Evolutionary conservation across 2,797 vertebrate species (phyloP).

Genomic region (Esox lucius): DNA sequence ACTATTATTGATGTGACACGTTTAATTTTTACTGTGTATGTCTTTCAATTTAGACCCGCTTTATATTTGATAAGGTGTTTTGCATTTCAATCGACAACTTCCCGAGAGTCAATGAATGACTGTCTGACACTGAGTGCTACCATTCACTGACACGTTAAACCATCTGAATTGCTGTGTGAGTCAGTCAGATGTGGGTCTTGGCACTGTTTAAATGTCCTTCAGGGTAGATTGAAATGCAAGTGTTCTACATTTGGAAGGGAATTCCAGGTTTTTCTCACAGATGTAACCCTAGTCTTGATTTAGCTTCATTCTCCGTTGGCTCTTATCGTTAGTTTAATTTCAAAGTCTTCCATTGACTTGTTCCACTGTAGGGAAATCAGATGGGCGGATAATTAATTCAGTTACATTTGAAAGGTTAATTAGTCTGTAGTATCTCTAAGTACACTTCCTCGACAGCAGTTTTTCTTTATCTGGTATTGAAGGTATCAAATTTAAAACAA

Average conservation of each 20-base stretch:
- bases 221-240: neutral
- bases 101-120: neutral
- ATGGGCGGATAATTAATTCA: neutral
- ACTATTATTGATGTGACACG: neutral
- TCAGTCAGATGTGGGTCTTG: neutral
- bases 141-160: neutral
- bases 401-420: neutral
- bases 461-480: neutral
- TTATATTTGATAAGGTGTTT: neutral
- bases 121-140: neutral
- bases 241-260: slow-evolving; percentile 9
- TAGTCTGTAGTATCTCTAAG: neutral
- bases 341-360: neutral
- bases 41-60: neutral
- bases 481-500: neutral
- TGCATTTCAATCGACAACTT: neutral
- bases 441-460: neutral
- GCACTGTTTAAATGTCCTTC: neutral
- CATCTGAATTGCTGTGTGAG: slow-evolving; percentile 1
- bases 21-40: neutral
- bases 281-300: slow-evolving; percentile 11
- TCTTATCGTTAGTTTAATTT: neutral
- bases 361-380: neutral
- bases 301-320: slow-evolving; percentile 7
- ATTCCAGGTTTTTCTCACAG: slow-evolving; percentile 5